Evolutionary conservation across 2,113 vertebrate species (phyloP).

Genomic region (Callospermophilus lateralis): DNA sequence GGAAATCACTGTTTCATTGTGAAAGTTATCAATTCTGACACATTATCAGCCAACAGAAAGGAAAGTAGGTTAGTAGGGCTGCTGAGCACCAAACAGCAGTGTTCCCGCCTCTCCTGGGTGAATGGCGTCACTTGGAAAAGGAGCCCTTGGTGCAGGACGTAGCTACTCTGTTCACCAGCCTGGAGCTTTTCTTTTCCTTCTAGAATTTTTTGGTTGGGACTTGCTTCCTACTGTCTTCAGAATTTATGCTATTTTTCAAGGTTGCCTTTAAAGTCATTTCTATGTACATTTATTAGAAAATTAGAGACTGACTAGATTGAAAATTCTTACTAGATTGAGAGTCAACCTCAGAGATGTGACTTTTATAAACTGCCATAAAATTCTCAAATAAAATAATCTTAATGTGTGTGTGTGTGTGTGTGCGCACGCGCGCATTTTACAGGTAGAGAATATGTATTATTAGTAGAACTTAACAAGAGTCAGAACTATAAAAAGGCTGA

Average conservation of each 20-base stretch:
- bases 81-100: background rate
- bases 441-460: background rate
- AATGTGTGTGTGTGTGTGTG: background rate
- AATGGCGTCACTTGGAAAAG: accelerated
- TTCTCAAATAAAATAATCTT: conserved; percentile 37
- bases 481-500: background rate
- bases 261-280: conserved; percentile 38
- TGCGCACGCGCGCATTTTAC: background rate
- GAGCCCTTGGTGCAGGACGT: background rate
- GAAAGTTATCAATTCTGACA: conserved; percentile 71
- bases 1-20: conserved; percentile 9
- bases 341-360: background rate
- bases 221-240: background rate
- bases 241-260: background rate
- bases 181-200: background rate
- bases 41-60: conserved; percentile 13
- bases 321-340: background rate
- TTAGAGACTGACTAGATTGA: background rate
- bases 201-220: background rate
- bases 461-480: background rate
- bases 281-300: background rate
- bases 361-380: background rate
- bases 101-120: background rate
- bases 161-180: accelerated
- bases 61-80: conserved; percentile 71